These are phyloP conservation scores for Melanotus villosus DNA, from an alignment of 2,888 invertebrate genomes.

Conservation along the genomic window DNA sequence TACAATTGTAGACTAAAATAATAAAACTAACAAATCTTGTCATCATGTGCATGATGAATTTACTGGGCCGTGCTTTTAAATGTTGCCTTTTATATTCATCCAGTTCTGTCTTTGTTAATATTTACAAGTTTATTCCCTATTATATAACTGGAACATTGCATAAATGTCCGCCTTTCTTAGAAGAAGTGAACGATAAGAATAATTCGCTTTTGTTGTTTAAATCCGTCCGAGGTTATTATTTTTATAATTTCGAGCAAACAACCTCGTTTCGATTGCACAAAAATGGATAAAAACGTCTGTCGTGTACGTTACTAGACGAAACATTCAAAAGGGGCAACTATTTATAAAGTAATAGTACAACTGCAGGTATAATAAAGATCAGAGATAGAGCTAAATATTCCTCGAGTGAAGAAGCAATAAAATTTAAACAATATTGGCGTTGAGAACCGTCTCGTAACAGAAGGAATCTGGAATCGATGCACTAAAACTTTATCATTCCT, in stretches of 20 bases:
- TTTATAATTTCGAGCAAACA: too few species aligned
- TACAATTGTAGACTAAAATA: conserved; percentile 32
- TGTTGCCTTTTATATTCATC: background rate
- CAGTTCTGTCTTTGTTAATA: conserved; percentile 10
- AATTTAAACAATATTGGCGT: conserved; percentile 44
- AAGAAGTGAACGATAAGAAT: conserved; percentile 7
- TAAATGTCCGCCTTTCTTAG: conserved; percentile 17
- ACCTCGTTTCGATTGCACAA: too few species aligned
- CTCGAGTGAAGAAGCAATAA: conserved; percentile 34
- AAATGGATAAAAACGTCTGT: too few species aligned
- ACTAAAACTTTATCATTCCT: conserved; percentile 37
- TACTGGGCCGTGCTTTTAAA: conserved; percentile 19
- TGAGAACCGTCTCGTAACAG: conserved; percentile 16
- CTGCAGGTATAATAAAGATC: conserved; percentile 39
- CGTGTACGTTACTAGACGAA: too few species aligned
- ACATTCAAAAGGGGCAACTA: conserved; percentile 1
- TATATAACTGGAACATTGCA: conserved; percentile 1
- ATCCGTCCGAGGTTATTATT: too few species aligned
- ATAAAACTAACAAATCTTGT: conserved; percentile 35
- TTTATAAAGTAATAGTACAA: conserved; percentile 25
- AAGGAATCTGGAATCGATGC: conserved; percentile 47
- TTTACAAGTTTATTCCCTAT: background rate
- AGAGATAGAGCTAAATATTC: conserved; percentile 37
- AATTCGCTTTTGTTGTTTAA: background rate
- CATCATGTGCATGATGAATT: conserved; percentile 21